A percentile compares a stretch with the other conserved stretches of the same genome.
Conservation (phyloP, 2,888 invertebrate species). For the Polyploca ridens region DNA sequence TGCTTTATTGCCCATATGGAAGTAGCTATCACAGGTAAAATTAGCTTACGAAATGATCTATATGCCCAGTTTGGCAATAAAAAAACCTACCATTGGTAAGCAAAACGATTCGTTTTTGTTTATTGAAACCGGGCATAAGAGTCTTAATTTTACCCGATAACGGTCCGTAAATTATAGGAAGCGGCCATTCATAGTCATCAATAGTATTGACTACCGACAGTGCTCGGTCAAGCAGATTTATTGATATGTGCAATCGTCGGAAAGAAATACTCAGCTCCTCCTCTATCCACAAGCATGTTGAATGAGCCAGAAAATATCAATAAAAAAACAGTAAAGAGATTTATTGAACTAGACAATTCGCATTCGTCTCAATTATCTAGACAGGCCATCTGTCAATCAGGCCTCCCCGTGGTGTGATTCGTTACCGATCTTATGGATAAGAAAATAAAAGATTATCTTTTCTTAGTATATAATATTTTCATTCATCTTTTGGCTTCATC, state of each 20-base stretch:
- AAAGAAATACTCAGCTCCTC: not conserved
- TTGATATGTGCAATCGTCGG: not conserved
- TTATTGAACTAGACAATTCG: conserved; percentile 68
- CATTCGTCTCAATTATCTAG: conserved; percentile 81
- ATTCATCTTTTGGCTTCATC: conserved; percentile 14
- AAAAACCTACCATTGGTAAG: no score
- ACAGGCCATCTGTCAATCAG: conserved; percentile 82
- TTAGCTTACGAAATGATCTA: no score
- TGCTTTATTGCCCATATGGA: no score
- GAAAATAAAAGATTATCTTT: conserved; percentile 36
- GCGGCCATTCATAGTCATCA: no score
- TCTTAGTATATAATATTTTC: conserved; percentile 24
- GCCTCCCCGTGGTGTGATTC: conserved; percentile 75
- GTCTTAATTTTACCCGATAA: no score
- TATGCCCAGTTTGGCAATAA: no score
- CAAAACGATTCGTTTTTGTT: no score
- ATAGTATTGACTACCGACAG: not conserved
- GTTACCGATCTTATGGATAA: conserved; percentile 62
- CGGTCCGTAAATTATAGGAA: no score
- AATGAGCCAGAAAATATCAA: conserved; percentile 40
- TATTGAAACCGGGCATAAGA: no score
- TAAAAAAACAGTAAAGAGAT: conserved; percentile 55
- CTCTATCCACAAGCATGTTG: not conserved
- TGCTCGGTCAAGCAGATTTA: not conserved
- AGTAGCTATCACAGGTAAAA: no score